Evolutionary conservation across 2,888 invertebrate genomes (phyloP), one percentile per base, ranked within the genome.

Genomic region (Linyphia triangularis): DNA sequence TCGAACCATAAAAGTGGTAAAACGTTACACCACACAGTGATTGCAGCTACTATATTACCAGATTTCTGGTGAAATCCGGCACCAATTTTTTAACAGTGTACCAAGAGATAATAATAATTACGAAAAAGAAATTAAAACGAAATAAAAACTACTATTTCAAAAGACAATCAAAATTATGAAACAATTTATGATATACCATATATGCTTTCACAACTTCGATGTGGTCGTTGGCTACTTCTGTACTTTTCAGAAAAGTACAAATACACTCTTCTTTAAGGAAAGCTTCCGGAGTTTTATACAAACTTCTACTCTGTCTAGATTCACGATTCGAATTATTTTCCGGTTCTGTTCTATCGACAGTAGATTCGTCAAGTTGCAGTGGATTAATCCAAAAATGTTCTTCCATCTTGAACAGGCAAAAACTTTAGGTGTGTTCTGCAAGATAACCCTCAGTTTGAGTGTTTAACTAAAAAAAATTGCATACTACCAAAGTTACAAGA

Each of bases 371-470:
- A 5, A 77, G 24, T 6, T 77, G 28, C 13, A 77, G 63, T 3
- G 77, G 77, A 63, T 77, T 63, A 7, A 77, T 77, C 77, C 77
- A 77, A 40, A 77, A 77, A 37, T 77, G 63, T 2, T 77, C 77
- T 5, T 63, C 63, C 77, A 77, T 77, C 37, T 2, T 51, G 10
- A 24, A 24, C 4, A 51, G 7, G 40, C n/a, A 28, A 5, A 51
- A 24, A 26, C 26, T 9, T 59, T 59, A 22, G 22, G n/a, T 59
- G 22, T n/a, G 9, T 22, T n/a, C 13, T 59, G 10, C 10, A 59
- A 59, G 22, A 59, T n/a, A n/a, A n/a, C n/a, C n/a, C n/a, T n/a
- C n/a, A n/a, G n/a, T n/a, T n/a, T n/a, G n/a, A n/a, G n/a, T n/a
- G n/a, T n/a, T n/a, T n/a, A n/a, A n/a, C n/a, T n/a, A n/a, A n/a